Conservation (phyloP, 2,113 vertebrate genomes). For the Barnardius zonarius region DNA sequence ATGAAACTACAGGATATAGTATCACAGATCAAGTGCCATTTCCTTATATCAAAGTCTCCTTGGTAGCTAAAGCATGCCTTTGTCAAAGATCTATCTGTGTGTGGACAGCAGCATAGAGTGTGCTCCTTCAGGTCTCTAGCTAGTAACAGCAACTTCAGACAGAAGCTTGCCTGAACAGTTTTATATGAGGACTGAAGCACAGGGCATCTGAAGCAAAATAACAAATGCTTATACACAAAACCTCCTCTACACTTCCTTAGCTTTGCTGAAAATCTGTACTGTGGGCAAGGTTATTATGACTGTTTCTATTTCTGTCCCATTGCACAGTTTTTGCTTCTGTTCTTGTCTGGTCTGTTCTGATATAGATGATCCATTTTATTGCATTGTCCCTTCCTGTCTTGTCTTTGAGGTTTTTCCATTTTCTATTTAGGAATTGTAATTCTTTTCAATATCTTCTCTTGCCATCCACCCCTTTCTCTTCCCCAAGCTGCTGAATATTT, state of each 20-base stretch:
- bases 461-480: rapidly evolving
- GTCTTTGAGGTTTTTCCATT: neutral
- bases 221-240: neutral
- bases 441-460: neutral
- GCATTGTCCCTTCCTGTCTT: neutral
- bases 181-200: neutral
- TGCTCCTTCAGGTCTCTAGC: neutral
- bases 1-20: neutral
- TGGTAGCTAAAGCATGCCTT: neutral
- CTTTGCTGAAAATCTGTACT: neutral
- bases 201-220: neutral
- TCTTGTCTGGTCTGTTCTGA: neutral
- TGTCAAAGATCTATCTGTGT: neutral
- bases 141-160: neutral
- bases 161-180: neutral
- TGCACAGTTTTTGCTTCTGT: neutral
- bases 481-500: neutral
- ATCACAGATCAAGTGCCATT: neutral
- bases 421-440: neutral
- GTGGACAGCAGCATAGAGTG: neutral
- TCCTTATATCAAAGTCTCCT: neutral
- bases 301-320: neutral
- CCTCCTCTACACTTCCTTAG: neutral
- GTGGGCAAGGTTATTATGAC: neutral
- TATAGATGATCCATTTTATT: neutral